Evolutionary conservation across 1,140 invertebrate genomes (phyloP).

Genomic region (Leptinotarsa defecta): DNA sequence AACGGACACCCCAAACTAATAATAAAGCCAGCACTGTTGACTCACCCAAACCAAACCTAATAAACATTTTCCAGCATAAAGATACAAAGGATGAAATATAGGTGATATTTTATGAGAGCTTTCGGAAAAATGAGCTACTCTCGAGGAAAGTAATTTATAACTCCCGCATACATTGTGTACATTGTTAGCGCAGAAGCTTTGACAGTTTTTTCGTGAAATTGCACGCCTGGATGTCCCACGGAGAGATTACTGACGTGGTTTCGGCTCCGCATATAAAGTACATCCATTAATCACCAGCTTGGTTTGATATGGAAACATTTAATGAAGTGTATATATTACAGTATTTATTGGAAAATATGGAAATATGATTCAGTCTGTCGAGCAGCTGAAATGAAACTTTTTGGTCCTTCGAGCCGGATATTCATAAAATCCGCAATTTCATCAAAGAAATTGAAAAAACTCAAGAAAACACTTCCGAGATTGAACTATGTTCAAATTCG

Average conservation of each 20-base stretch:
- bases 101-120: neutral
- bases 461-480: no score
- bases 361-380: no score
- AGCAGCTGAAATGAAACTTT: no score
- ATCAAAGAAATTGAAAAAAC: no score
- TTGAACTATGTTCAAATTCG: no score
- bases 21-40: no score
- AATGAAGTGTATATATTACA: neutral
- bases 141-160: neutral
- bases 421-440: no score
- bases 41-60: neutral
- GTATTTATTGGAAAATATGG: no score
- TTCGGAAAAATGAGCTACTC: constrained; percentile 2
- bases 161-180: neutral
- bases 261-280: neutral
- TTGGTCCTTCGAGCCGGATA: no score
- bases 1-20: no score
- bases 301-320: neutral
- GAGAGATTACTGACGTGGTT: neutral
- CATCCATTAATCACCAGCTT: neutral
- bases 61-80: neutral
- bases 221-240: neutral
- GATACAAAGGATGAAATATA: neutral
- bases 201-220: neutral
- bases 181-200: constrained; percentile 3